Evolutionary conservation across 2,797 vertebrate species (phyloP).

Genomic region (Sparidentex hasta): DNA sequence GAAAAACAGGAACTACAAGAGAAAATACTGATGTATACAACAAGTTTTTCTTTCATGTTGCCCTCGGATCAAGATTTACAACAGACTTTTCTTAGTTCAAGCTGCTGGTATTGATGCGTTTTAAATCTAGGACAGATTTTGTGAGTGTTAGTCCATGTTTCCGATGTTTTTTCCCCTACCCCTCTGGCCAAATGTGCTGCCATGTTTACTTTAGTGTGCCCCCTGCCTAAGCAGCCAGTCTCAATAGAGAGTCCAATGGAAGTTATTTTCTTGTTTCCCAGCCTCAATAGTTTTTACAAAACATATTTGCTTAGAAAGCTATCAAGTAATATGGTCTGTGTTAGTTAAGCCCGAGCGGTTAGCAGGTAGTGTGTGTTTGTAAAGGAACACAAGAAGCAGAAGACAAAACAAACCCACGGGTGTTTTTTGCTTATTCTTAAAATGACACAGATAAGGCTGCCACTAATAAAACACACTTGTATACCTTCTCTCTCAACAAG

Average conservation of each 20-base stretch:
- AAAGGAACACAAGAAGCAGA: constrained; percentile 32
- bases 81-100: constrained; percentile 18
- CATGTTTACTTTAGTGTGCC: constrained; percentile 39
- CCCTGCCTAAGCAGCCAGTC: constrained; percentile 17
- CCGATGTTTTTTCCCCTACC: constrained; percentile 15
- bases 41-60: constrained; percentile 16
- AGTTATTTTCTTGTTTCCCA: constrained; percentile 59
- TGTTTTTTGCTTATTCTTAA: constrained; percentile 22
- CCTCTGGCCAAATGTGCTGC: constrained; percentile 12
- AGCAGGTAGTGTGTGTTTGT: constrained; percentile 24
- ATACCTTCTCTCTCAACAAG: constrained; percentile 6
- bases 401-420: constrained; percentile 1
- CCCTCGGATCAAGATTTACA: constrained; percentile 4
- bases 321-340: constrained; percentile 64
- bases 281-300: constrained; percentile 39
- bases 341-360: constrained; percentile 37
- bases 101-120: constrained; percentile 28
- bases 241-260: constrained; percentile 48
- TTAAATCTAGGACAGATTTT: constrained; percentile 56
- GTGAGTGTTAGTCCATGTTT: constrained; percentile 56
- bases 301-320: constrained; percentile 55
- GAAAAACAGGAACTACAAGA: constrained; percentile 17
- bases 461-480: constrained; percentile 2
- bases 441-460: constrained; percentile 27
- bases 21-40: constrained; percentile 5